These are phyloP conservation scores for Scleropages formosus DNA, from an alignment of 2,797 vertebrate species.

Conservation along the genomic window DNA sequence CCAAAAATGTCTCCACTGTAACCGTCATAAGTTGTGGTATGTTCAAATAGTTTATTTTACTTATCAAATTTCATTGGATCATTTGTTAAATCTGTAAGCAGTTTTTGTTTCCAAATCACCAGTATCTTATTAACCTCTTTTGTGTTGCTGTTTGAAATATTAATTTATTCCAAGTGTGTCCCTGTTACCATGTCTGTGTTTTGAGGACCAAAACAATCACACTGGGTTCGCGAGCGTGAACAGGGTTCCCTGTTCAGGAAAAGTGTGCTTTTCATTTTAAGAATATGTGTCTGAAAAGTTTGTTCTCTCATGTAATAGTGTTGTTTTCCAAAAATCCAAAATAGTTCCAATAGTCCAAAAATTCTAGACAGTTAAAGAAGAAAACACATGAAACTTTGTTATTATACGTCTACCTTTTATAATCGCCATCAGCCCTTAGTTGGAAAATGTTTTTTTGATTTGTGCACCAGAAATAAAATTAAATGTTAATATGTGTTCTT, in stretches of 20 bases:
- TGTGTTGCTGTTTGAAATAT: slow-evolving; percentile 10
- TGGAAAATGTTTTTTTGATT: slow-evolving; percentile 7
- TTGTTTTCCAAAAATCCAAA: background rate
- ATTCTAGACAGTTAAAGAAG: background rate
- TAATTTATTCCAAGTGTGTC: slow-evolving; percentile 28
- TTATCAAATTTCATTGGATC: background rate
- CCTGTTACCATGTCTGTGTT: slow-evolving; percentile 10
- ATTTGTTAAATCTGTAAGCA: no score
- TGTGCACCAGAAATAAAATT: slow-evolving; percentile 10
- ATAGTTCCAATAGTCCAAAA: no score
- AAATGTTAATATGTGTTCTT: slow-evolving; percentile 8
- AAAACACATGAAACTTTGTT: background rate
- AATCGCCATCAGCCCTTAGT: slow-evolving; percentile 7
- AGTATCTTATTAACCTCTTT: slow-evolving; percentile 21
- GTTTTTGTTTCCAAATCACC: slow-evolving; percentile 10
- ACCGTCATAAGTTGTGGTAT: background rate
- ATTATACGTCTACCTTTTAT: background rate
- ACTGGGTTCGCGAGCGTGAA: slow-evolving; percentile 13
- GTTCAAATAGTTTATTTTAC: background rate
- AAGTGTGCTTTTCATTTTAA: slow-evolving; percentile 10
- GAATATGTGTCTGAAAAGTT: slow-evolving; percentile 1
- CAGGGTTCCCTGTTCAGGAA: slow-evolving; percentile 16
- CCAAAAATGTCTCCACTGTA: no score
- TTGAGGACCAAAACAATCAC: slow-evolving; percentile 20
- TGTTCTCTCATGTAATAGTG: background rate